Evolutionary conservation across 2,113 vertebrate species (phyloP).

Genomic region (Neolamprologus longior): DNA sequence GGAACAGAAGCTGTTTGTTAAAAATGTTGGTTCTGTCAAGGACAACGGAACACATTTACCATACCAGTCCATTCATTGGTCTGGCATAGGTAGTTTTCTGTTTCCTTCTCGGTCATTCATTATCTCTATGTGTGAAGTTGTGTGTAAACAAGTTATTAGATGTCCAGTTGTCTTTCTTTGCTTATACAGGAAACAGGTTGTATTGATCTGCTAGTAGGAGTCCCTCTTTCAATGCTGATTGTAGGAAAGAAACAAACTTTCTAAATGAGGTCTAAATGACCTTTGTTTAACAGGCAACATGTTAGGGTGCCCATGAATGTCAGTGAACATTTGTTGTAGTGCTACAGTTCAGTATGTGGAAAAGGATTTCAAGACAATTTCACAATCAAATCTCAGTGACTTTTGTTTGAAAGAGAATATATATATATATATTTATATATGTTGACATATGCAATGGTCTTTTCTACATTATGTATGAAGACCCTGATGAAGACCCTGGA

Average conservation of each 20-base stretch:
- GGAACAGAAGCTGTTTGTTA: neutral
- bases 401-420: neutral
- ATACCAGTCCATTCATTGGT: neutral
- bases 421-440: neutral
- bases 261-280: neutral
- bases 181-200: neutral
- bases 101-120: neutral
- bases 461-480: neutral
- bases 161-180: neutral
- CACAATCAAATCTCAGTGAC: neutral
- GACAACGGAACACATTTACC: neutral
- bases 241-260: neutral
- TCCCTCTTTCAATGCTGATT: neutral
- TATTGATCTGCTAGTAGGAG: neutral
- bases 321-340: neutral
- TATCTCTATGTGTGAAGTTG: neutral
- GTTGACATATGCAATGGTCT: neutral
- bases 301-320: neutral
- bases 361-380: neutral
- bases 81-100: neutral
- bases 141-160: neutral
- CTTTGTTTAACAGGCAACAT: neutral
- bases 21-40: neutral
- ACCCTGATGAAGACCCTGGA: neutral
- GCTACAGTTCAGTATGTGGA: neutral